phyloP scores from a whole-genome alignment of 2,888 invertebrate genomes.

The Melanostoma scalare region DNA sequence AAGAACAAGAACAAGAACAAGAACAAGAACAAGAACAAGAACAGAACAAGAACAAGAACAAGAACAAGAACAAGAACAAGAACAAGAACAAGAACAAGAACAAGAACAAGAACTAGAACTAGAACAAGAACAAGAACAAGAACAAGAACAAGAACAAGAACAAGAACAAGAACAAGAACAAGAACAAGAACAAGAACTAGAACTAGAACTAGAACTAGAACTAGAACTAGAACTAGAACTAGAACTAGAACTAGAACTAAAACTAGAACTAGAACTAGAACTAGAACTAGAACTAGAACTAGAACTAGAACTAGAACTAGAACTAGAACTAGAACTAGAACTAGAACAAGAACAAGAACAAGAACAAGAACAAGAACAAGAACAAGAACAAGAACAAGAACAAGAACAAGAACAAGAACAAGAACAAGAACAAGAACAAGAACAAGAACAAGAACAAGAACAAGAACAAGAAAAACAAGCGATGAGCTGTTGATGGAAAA shows the following conservation, averaged over 20 bases:
- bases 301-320: slow-evolving; percentile 4
- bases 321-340: slow-evolving; percentile 4
- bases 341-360: slow-evolving; percentile 12
- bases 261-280: slow-evolving; percentile 4
- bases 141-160: slow-evolving; percentile 15
- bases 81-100: slow-evolving; percentile 15
- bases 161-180: slow-evolving; percentile 15
- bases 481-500: too few species aligned
- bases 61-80: slow-evolving; percentile 15
- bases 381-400: slow-evolving; percentile 15
- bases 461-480: too few species aligned
- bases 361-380: slow-evolving; percentile 15
- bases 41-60: slow-evolving; percentile 15
- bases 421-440: neutral
- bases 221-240: neutral
- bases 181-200: slow-evolving; percentile 1
- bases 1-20: slow-evolving; percentile 15
- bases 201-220: neutral
- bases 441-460: too few species aligned
- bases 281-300: neutral
- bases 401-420: slow-evolving; percentile 15
- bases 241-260: slow-evolving; percentile 1
- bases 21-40: slow-evolving; percentile 15
- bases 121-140: slow-evolving; percentile 15
- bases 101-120: slow-evolving; percentile 8